A percentile compares a stretch with the other conserved stretches of the same genome.
Evolutionary conservation across 2,113 vertebrate genomes (phyloP).

Genomic region (Saimiri boliviensis): DNA sequence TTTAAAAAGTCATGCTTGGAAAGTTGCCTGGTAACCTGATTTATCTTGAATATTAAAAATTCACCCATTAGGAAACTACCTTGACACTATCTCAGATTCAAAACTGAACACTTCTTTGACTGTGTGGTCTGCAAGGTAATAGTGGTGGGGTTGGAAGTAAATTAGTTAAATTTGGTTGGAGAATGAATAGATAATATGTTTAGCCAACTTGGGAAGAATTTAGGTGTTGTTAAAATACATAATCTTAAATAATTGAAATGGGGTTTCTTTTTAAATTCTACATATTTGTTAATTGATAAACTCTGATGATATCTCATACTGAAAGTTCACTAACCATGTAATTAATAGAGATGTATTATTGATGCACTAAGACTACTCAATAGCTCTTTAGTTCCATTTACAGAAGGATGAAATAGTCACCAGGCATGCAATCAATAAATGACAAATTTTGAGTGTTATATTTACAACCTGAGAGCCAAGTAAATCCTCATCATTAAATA

Average conservation of each 20-base stretch:
- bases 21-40: slow-evolving; percentile 36
- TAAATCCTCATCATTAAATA: not conserved
- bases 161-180: not conserved
- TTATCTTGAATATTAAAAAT: slow-evolving; percentile 57
- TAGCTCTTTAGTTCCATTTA: not conserved
- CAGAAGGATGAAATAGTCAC: not conserved
- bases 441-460: not conserved
- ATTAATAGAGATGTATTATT: not conserved
- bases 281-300: not conserved
- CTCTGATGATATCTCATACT: not conserved
- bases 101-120: not conserved
- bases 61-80: not conserved
- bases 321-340: not conserved
- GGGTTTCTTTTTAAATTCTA: not conserved
- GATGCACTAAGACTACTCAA: not conserved
- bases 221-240: not conserved
- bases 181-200: not conserved
- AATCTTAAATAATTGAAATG: not conserved
- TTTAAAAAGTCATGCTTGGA: slow-evolving; percentile 24
- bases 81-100: not conserved
- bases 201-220: not conserved
- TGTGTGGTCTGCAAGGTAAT: not conserved
- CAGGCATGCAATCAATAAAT: not conserved
- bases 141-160: not conserved
- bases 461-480: not conserved